phyloP scores from a whole-genome alignment of 2,888 invertebrate genomes.

The Lottia gigantea region DNA sequence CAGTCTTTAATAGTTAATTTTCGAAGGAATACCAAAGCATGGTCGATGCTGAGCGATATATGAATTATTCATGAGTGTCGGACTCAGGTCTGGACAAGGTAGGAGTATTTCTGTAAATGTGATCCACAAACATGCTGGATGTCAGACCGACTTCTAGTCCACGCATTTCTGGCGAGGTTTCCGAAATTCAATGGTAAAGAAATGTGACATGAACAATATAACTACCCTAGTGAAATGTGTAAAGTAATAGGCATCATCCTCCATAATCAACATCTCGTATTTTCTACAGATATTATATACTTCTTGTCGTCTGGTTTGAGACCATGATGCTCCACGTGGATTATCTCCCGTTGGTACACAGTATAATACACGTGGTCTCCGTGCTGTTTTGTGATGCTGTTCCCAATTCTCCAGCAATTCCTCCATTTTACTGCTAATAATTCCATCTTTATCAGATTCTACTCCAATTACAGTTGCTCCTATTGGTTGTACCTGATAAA shows the following conservation, averaged over 20 bases:
- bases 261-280: background rate
- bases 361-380: background rate
- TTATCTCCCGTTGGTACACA: slow-evolving; percentile 2
- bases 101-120: no score
- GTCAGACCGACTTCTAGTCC: no score
- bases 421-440: background rate
- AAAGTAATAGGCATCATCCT: background rate
- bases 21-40: no score
- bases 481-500: background rate
- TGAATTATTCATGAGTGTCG: no score
- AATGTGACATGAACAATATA: no score
- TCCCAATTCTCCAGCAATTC: background rate
- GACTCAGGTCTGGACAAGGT: no score
- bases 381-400: background rate
- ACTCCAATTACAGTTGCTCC: background rate
- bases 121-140: no score
- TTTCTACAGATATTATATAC: background rate
- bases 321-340: background rate
- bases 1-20: no score
- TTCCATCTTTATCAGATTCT: background rate
- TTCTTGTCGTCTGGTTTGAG: background rate
- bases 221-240: background rate
- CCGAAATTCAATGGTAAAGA: no score
- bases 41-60: no score
- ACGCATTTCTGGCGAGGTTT: no score